Conservation (phyloP, 2,113 vertebrate species). For the Hydropotes inermis region DNA sequence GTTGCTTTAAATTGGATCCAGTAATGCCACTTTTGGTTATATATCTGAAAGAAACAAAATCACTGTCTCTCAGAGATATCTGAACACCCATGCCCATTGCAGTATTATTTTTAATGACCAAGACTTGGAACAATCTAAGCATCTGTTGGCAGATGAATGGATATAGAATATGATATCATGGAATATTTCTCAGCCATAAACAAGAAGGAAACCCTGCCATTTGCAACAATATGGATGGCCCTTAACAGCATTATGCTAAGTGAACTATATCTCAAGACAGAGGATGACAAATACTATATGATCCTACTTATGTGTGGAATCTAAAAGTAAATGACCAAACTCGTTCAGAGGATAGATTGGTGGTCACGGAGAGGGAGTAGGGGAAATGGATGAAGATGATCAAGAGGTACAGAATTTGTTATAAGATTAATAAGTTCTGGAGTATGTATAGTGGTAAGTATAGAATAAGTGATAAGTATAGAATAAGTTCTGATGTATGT, state of each 20-base stretch:
- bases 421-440: background rate
- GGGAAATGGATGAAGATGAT: background rate
- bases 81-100: background rate
- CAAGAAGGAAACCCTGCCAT: background rate
- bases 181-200: background rate
- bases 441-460: background rate
- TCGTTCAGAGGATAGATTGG: background rate
- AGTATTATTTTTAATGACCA: background rate
- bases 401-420: background rate
- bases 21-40: background rate
- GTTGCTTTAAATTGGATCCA: background rate
- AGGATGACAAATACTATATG: background rate
- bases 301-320: background rate
- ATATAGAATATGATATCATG: background rate
- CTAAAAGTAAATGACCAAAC: background rate
- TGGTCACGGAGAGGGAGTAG: background rate
- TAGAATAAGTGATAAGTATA: too few relatives aligned
- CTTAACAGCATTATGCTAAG: background rate
- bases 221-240: background rate
- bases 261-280: background rate
- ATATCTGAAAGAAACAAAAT: background rate
- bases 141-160: background rate
- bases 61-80: background rate
- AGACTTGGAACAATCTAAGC: background rate
- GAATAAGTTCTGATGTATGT: background rate